Evolutionary conservation across 2,113 vertebrate species (phyloP).

Genomic region (Equus przewalskii): DNA sequence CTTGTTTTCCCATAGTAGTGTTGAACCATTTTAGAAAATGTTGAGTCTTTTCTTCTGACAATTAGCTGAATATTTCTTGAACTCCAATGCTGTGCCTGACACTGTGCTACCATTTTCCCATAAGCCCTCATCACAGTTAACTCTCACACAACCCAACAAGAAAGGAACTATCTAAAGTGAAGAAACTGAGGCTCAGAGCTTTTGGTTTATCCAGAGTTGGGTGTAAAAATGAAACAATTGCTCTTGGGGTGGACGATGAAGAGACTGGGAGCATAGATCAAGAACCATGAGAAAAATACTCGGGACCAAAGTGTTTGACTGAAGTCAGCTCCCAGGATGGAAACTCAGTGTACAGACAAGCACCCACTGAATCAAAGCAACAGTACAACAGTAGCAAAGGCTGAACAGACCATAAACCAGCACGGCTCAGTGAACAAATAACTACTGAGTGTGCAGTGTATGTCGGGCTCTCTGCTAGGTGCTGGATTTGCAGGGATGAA

Average conservation of each 20-base stretch:
- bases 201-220: not conserved
- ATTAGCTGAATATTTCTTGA: not conserved
- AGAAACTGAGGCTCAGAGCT: not conserved
- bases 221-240: not conserved
- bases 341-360: not conserved
- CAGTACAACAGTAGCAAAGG: not conserved
- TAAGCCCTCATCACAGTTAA: not conserved
- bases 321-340: not conserved
- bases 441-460: not conserved
- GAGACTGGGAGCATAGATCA: not conserved
- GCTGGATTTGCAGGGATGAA: constrained; percentile 24
- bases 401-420: not conserved
- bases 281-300: not conserved
- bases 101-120: not conserved
- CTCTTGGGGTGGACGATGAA: not conserved
- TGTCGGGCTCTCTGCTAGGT: not conserved
- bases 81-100: not conserved
- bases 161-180: not conserved
- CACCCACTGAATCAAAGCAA: not conserved
- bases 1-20: not conserved
- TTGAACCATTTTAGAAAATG: not conserved
- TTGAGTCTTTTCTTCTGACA: constrained; percentile 22
- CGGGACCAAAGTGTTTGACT: not conserved
- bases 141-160: not conserved
- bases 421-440: not conserved